Evolutionary conservation across 92 coral and sea anemone species (phyloP), one percentile per base, ranked within the genome.

Genomic region (Epizoanthus rinbou): DNA sequence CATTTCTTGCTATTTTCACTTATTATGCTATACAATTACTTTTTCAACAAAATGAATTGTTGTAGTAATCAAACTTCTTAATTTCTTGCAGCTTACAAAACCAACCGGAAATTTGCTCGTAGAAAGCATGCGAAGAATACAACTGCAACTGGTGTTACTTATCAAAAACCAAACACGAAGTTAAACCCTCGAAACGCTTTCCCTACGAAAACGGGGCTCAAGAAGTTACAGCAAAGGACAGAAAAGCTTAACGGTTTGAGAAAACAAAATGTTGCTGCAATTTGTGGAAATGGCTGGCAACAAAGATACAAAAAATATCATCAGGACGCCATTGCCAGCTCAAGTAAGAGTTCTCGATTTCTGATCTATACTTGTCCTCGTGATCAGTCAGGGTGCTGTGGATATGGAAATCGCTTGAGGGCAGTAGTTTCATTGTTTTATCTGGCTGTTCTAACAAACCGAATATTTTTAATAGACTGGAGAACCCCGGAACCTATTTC

Each of bases 391-490:
- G 97, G 97, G 4, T 93, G 97, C 58, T 93, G 97, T 75, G 98
- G 98, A 14, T 95, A 93, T 60, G 98, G 98, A 17, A 95, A 95
- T 64, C 90, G 98, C 35, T 80, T 95, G 56, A 82, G 97, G 41
- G 97, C 95, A 13, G 83, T 93, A 15, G 89, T 88, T 0, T 89
- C 91, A 3, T 62, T 90, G 56, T 95, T 95, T 74, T 93, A 95
- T 79, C 88, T 95, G 56, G 88, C 98, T 73, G 62, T 95, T 35
- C 84, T 95, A 18, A 90, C 95, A 25, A 93, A 89, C 71, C 87
- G 98, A 69, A 97, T 95, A 10, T 95, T 95, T 75, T 43, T 95
- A 74, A 88, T 95, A 59, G 91, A 93, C 68, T 95, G 98, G 92
- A 85, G 86, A 35, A 86, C 80, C 50, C 98, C 98, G 8, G 93